Base-by-base conservation (phyloP, 1,140 invertebrate species). In the Acromyrmex heyeri region DNA sequence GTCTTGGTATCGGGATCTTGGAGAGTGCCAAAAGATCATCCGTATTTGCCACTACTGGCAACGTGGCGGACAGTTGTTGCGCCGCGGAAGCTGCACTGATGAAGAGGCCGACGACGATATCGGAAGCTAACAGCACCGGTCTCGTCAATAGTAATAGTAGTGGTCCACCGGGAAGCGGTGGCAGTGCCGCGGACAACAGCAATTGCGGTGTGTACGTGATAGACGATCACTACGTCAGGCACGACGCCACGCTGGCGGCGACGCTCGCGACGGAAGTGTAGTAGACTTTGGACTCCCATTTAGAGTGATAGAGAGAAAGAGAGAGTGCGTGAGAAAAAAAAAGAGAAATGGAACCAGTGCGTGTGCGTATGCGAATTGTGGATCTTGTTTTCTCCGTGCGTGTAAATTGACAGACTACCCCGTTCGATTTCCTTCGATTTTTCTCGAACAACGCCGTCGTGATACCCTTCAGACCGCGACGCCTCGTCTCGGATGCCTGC, bases 231-330 rank as follows among this genome's bases (percentile, higher is more conserved):
- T 96, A 96, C 91, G 65, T 69, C 21, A 95, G 95, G 91, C 95
- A 96, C 79, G 95, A 96, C 91, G 92, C 95, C 89, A 87, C 95
- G 83, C 89, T 95, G 44, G 93, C 95, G 75, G 96, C 95, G 65
- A 96, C 96, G 86, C 96, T 96, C 89, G 96, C 96, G 76, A 97
- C 96, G 67, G 96, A 97, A 94, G 96, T 97, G 91, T 97, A 96
- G 96, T 92, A 83, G 21, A 57, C 55, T 79, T 27, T 21, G 27
- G 30, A 79, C 48, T 16, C 59, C n/a, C 55, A 48, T 30, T 83
- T 30, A 73, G 67, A 72, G 67, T 48, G 65, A 82, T 24, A 57
- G 30, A 70, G 24, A 48, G 12, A 44, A 21, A 82, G 53, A 48
- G 61, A 83, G 86, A 67, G 57, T 8, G 7, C 16, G 18, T n/a